Evolutionary conservation across 2,797 vertebrate species (phyloP).

Genomic region (Sarcoramphus papa): DNA sequence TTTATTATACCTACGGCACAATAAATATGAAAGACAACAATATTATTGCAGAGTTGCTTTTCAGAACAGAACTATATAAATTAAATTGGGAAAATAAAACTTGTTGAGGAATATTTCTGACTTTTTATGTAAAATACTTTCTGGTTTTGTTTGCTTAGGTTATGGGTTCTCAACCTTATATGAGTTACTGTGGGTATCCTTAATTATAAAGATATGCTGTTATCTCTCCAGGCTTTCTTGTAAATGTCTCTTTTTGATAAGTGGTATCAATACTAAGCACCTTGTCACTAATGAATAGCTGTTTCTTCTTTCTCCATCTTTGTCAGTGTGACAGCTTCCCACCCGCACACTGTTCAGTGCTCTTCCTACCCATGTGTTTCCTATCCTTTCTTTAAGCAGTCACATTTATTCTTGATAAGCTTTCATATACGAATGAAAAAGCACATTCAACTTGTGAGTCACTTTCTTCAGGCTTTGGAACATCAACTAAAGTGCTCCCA

Average conservation of each 20-base stretch:
- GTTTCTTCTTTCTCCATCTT: neutral
- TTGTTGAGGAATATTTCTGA: neutral
- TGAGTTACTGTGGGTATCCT: neutral
- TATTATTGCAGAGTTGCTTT: neutral
- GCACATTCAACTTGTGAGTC: neutral
- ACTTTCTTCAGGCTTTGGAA: constrained; percentile 5
- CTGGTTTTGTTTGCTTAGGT: neutral
- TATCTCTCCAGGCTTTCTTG: neutral
- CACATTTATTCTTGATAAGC: neutral
- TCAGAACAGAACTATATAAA: neutral
- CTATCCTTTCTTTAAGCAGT: neutral
- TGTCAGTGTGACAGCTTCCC: constrained; percentile 11
- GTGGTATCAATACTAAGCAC: constrained; percentile 36
- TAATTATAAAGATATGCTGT: neutral
- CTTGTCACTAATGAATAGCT: neutral
- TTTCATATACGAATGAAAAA: neutral
- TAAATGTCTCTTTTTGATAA: constrained; percentile 35
- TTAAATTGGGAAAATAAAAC: neutral
- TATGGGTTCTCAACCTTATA: neutral
- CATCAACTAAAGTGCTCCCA: neutral
- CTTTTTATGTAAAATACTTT: neutral
- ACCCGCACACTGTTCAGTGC: neutral
- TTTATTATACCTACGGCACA: neutral
- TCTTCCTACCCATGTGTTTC: constrained; percentile 33
- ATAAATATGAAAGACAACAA: neutral